A percentile compares a stretch with the other conserved stretches of the same genome.
Conservation (phyloP, 2,888 invertebrate species). For the Drosophila algonquin region DNA sequence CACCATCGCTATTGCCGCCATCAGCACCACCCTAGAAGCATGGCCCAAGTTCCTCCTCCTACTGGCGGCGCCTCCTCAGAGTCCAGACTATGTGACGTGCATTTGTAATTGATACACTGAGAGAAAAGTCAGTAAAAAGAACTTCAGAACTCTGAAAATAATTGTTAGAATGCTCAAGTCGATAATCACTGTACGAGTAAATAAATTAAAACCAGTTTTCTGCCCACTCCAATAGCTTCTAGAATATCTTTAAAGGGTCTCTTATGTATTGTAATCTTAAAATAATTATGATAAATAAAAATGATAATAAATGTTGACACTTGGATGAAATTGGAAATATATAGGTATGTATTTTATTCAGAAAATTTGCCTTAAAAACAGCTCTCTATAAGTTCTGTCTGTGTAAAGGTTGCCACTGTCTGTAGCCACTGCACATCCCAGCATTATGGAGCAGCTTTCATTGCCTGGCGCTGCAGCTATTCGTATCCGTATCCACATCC, state of each 20-base stretch:
- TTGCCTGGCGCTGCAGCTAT: slow-evolving; percentile 13
- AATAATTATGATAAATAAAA: no score
- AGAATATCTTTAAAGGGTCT: background rate
- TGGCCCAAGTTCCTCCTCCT: slow-evolving; percentile 29
- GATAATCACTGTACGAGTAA: background rate
- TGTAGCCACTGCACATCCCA: slow-evolving; percentile 16
- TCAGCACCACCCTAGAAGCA: slow-evolving; percentile 30
- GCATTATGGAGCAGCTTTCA: slow-evolving; percentile 44
- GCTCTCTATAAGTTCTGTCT: background rate
- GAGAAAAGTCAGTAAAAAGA: slow-evolving; percentile 29
- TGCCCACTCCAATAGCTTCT: background rate
- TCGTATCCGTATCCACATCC: background rate
- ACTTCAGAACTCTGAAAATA: background rate
- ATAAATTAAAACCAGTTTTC: background rate
- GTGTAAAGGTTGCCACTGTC: slow-evolving; percentile 28
- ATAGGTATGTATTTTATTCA: no score
- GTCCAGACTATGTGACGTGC: slow-evolving; percentile 67
- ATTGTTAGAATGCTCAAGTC: background rate
- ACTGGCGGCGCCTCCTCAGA: slow-evolving; percentile 64
- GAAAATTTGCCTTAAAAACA: no score
- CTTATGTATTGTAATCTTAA: no score
- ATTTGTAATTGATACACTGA: slow-evolving; percentile 58
- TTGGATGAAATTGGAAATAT: no score
- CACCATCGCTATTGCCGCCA: slow-evolving; percentile 8
- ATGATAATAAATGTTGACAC: no score